Evolutionary conservation across 2,888 invertebrate species (phyloP), one percentile per base, ranked within the genome.

Genomic region (Frankliniella fusca): DNA sequence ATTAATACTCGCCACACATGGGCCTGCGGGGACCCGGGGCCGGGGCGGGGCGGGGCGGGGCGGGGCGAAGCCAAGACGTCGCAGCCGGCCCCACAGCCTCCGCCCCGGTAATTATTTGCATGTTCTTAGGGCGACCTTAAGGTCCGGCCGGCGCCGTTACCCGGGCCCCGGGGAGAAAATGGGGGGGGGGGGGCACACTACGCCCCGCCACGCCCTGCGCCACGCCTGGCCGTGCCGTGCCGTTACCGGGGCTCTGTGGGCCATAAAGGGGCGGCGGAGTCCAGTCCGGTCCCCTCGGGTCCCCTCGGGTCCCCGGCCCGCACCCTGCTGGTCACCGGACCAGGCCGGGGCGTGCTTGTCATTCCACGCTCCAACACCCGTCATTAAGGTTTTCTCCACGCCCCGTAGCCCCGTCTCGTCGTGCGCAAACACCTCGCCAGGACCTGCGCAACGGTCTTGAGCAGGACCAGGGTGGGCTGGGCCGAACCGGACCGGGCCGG

Each of bases 1-100:
- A 76, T 76, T 76, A 76, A 76, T 76, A 76, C 70, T 76, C n/a
- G 27, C 70, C 70, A 76, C 70, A 76, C 70, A 76, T 76, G 70
- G 23, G 70, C 70, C 70, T 70, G 70, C 61, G 61, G 61, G 61
- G 61, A 23, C 70, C 70, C 15, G 54, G 7, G n/a, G 54, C 7
- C 15, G 54, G 20, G 54, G 54, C 15, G 0, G 5, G 54, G 54
- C 54, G 54, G 54, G 54, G 11, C 61, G 61, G 61, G 61, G 61
- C 20, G 61, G 61, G 23, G n/a, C 23, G 70, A 27, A 12, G 11
- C 70, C 70, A 70, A 70, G 70, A 70, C 70, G 70, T 12, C 27
- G 70, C 38, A 38, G 38, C 70, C 70, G 70, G 70, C 70, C 54
- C 18, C 70, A n/a, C n/a, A 76, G 70, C 27, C 70, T 76, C 27